Evolutionary conservation across 2,797 vertebrate species (phyloP).

Genomic region (Sarcophilus harrisii): DNA sequence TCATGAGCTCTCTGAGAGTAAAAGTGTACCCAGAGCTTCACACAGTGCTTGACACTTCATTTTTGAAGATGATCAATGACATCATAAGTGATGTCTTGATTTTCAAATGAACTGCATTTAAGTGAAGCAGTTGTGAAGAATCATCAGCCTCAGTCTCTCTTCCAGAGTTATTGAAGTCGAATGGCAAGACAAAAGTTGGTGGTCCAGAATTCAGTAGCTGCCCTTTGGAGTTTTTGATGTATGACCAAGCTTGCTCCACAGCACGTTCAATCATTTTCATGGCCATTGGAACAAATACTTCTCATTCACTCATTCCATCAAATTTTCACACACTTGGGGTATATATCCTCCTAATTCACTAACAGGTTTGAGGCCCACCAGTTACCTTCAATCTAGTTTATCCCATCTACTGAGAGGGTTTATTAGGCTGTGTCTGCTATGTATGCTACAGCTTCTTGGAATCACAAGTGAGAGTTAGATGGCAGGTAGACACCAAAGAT

Average conservation of each 20-base stretch:
- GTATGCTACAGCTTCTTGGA: neutral
- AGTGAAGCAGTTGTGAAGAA: neutral
- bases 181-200: neutral
- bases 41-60: neutral
- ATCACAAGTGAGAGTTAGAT: neutral
- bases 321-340: neutral
- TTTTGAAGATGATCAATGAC: neutral
- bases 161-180: neutral
- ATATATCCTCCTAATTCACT: neutral
- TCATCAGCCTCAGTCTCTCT: neutral
- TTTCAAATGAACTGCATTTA: neutral
- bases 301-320: neutral
- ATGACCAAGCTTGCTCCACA: neutral
- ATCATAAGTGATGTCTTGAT: neutral
- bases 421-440: neutral
- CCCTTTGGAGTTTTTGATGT: neutral
- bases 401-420: neutral
- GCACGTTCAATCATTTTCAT: neutral
- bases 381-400: neutral
- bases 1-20: neutral
- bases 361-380: neutral
- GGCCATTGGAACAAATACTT: neutral
- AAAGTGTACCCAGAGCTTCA: neutral
- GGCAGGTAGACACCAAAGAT: neutral
- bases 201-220: neutral